phyloP scores from a whole-genome alignment of 1,140 invertebrate species.

The Neodiprion fabricii region DNA sequence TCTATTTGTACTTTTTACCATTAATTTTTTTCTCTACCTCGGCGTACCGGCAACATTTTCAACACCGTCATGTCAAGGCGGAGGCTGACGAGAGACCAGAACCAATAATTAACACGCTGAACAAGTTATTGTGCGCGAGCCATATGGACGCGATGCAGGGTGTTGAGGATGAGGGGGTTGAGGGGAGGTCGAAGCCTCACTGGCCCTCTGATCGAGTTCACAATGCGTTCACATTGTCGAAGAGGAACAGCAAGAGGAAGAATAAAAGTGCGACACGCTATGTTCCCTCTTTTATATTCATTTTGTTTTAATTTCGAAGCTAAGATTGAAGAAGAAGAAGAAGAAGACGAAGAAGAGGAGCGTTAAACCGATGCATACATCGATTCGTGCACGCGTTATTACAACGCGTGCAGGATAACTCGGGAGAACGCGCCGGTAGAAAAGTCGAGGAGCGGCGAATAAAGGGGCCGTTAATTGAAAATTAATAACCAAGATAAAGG shows the following conservation, averaged over 20 bases:
- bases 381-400: too few relatives aligned
- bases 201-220: neutral
- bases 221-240: neutral
- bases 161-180: too few relatives aligned
- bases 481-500: slow-evolving; percentile 16
- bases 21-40: too few relatives aligned
- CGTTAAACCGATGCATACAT: too few relatives aligned
- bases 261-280: neutral
- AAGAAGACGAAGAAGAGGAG: too few relatives aligned
- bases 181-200: too few relatives aligned
- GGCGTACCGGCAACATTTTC: neutral
- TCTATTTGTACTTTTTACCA: too few relatives aligned
- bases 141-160: too few relatives aligned
- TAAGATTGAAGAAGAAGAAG: neutral
- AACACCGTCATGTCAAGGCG: neutral
- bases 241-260: neutral
- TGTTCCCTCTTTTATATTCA: neutral
- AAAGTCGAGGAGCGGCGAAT: neutral
- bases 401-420: neutral
- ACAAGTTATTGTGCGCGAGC: too few relatives aligned
- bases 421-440: neutral
- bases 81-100: neutral
- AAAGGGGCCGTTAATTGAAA: slow-evolving; percentile 5
- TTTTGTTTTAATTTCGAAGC: neutral
- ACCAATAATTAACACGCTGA: neutral